These are phyloP conservation scores for Xestobium rufovillosum DNA, from an alignment of 2,888 invertebrate genomes.

Conservation along the genomic window DNA sequence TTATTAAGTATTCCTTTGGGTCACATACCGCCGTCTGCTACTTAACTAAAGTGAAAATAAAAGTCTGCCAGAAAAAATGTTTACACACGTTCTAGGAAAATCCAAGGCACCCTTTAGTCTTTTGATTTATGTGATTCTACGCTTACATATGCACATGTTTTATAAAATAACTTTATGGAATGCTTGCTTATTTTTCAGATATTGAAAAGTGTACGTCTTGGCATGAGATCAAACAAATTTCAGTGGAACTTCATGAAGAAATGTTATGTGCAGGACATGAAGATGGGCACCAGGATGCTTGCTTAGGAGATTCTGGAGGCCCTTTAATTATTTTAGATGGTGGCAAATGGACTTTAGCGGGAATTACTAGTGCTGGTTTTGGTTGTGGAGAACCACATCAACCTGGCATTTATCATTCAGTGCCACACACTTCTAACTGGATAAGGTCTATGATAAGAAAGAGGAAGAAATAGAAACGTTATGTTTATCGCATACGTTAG, in stretches of 20 bases:
- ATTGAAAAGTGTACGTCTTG: conserved; percentile 68
- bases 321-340: conserved; percentile 62
- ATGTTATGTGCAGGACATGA: conserved; percentile 84
- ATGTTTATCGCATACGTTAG: too few species aligned
- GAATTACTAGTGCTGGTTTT: conserved; percentile 80
- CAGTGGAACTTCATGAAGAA: conserved; percentile 64
- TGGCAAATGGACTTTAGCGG: conserved; percentile 68
- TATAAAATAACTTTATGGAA: too few species aligned
- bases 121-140: too few species aligned
- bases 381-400: conserved; percentile 81
- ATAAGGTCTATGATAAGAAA: conserved; percentile 54
- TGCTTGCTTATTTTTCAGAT: conserved; percentile 47
- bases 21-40: too few species aligned
- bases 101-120: too few species aligned
- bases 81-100: too few species aligned
- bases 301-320: conserved; percentile 76
- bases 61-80: too few species aligned
- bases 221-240: conserved; percentile 75
- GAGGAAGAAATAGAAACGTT: too few species aligned
- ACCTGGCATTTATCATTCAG: conserved; percentile 80
- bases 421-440: conserved; percentile 63
- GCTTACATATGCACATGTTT: too few species aligned
- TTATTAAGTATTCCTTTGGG: too few species aligned
- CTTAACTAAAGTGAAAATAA: too few species aligned
- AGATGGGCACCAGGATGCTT: conserved; percentile 75